Evolutionary conservation across 2,888 invertebrate genomes (phyloP).

Genomic region (Andricus quercusramuli): DNA sequence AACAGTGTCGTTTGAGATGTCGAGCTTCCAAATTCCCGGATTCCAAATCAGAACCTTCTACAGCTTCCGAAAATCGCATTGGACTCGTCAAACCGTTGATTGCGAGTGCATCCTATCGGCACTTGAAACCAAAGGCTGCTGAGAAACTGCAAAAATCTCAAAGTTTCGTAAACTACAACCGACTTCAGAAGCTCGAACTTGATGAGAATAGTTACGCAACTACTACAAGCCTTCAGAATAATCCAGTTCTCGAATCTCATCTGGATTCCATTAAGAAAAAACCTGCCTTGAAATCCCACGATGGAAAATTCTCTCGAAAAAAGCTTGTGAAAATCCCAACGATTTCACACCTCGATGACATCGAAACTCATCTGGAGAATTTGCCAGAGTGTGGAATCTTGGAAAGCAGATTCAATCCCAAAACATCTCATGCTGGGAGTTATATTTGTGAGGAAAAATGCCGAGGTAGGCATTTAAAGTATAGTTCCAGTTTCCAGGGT

Average conservation of each 20-base stretch:
- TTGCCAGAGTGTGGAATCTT: slow-evolving; percentile 56
- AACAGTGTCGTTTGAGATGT: slow-evolving; percentile 23
- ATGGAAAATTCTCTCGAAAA: neutral
- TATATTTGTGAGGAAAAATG: slow-evolving; percentile 62
- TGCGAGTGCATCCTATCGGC: slow-evolving; percentile 46
- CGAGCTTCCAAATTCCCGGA: neutral
- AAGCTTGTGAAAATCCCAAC: slow-evolving; percentile 58
- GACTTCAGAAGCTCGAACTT: slow-evolving; percentile 8
- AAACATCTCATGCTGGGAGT: slow-evolving; percentile 51
- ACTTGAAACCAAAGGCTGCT: slow-evolving; percentile 42
- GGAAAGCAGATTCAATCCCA: slow-evolving; percentile 50
- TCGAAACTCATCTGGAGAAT: slow-evolving; percentile 50
- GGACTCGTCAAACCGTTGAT: slow-evolving; percentile 43
- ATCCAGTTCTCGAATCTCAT: neutral
- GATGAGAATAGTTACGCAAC: neutral
- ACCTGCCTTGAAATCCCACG: neutral
- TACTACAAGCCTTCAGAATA: neutral
- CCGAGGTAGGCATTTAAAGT: slow-evolving; percentile 56
- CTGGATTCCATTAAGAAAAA: neutral
- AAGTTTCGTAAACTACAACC: slow-evolving; percentile 46
- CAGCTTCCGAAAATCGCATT: neutral
- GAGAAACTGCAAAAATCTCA: slow-evolving; percentile 50
- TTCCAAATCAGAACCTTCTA: neutral
- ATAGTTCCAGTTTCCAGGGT: slow-evolving; percentile 66
- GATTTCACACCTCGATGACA: slow-evolving; percentile 49